Conservation (phyloP, 2,888 invertebrate species). For the Yponomeuta evonymella region DNA sequence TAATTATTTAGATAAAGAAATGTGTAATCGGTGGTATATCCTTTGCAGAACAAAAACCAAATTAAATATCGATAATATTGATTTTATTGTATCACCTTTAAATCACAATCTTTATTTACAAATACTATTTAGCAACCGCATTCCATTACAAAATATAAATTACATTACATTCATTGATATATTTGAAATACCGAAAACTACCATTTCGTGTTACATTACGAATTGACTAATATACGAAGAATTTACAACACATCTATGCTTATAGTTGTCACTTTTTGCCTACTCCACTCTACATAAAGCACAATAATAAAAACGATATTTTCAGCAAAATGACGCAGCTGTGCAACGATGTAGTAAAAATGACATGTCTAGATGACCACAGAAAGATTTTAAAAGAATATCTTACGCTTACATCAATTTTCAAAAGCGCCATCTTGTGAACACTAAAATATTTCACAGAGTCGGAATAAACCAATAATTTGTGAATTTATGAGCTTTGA, state of each 20-base stretch:
- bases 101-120: slow-evolving; percentile 68
- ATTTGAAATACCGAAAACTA: background rate
- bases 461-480: too few relatives aligned
- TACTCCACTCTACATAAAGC: background rate
- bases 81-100: slow-evolving; percentile 15
- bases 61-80: slow-evolving; percentile 14
- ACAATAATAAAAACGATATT: background rate
- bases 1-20: too few relatives aligned
- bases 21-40: too few relatives aligned
- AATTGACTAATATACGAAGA: too few relatives aligned
- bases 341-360: background rate
- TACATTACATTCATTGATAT: slow-evolving; percentile 27
- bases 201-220: background rate
- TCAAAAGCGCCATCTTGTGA: too few relatives aligned
- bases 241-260: background rate
- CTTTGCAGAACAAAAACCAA: slow-evolving; percentile 4
- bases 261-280: background rate
- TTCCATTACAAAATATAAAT: slow-evolving; percentile 49
- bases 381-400: too few relatives aligned
- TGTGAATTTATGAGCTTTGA: too few relatives aligned
- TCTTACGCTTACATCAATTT: too few relatives aligned
- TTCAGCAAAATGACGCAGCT: background rate
- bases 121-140: slow-evolving; percentile 37
- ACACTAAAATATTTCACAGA: too few relatives aligned
- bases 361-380: background rate